Conservation (phyloP, 2,888 invertebrate genomes). For the Drosophila peninsularis region DNA sequence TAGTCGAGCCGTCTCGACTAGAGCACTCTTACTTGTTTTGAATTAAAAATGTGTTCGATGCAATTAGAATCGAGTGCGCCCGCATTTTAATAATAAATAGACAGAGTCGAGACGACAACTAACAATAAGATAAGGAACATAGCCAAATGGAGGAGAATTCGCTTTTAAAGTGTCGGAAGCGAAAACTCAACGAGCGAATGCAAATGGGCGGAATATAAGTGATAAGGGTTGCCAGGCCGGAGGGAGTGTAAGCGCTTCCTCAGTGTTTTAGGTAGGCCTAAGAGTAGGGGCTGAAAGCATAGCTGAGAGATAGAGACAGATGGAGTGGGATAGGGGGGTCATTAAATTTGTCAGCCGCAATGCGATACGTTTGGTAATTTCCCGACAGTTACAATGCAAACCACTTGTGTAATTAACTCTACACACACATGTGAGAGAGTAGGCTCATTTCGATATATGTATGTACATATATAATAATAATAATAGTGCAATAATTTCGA, state of each 20-base stretch:
- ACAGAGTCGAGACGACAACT: neutral
- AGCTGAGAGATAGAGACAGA: neutral
- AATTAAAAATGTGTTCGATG: neutral
- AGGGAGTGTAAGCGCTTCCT: constrained; percentile 3
- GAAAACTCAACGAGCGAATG: too few relatives aligned
- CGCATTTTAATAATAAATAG: constrained; percentile 7
- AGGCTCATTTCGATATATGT: constrained; percentile 10
- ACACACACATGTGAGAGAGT: constrained; percentile 7
- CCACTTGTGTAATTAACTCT: constrained; percentile 43
- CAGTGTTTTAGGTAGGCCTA: neutral
- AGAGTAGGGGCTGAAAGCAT: neutral
- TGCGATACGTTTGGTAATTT: constrained; percentile 52
- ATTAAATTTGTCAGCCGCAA: constrained; percentile 46
- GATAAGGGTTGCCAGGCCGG: neutral
- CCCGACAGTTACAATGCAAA: constrained; percentile 37
- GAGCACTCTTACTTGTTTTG: neutral
- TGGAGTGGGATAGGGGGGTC: neutral
- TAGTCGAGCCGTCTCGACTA: too few relatives aligned
- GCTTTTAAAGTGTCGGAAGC: constrained; percentile 13
- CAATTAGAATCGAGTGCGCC: constrained; percentile 1
- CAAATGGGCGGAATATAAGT: constrained; percentile 25
- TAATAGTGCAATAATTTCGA: constrained; percentile 29
- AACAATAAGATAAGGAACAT: neutral
- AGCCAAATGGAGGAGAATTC: neutral
- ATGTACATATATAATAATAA: constrained; percentile 8